phyloP scores from a whole-genome alignment of 2,888 invertebrate genomes.

The Artemia sinica region DNA sequence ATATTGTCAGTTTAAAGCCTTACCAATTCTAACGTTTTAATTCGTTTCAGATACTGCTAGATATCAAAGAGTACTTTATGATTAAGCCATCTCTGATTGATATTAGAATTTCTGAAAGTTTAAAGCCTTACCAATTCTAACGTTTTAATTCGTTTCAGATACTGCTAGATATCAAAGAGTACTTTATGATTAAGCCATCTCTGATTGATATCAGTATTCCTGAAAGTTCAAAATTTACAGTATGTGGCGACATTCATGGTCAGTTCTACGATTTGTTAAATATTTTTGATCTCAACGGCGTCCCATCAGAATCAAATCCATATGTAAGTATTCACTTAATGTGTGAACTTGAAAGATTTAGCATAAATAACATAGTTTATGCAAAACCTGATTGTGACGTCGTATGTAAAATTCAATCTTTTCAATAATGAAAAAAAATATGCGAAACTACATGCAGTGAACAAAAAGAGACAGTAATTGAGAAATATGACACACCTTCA shows the following conservation, averaged over 20 bases:
- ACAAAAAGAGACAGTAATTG: too few species aligned
- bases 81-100: constrained; percentile 74
- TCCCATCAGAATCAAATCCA: constrained; percentile 84
- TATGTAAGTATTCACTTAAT: constrained; percentile 42
- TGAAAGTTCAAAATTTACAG: constrained; percentile 77
- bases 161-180: constrained; percentile 67
- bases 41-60: constrained; percentile 62
- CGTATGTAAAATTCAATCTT: too few species aligned
- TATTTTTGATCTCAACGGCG: constrained; percentile 89
- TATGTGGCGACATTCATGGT: constrained; percentile 97
- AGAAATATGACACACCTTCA: too few species aligned
- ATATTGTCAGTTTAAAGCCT: too few species aligned
- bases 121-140: too few species aligned
- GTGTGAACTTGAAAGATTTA: too few species aligned
- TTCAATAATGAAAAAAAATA: too few species aligned
- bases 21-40: background rate
- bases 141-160: constrained; percentile 45
- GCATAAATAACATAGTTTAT: too few species aligned
- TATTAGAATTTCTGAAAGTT: constrained; percentile 35
- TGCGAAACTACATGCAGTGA: too few species aligned
- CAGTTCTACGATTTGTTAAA: constrained; percentile 97
- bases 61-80: constrained; percentile 66
- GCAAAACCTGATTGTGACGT: too few species aligned
- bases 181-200: constrained; percentile 65
- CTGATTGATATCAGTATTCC: constrained; percentile 75